phyloP scores from a whole-genome alignment of 2,888 invertebrate species.

The Geophilus truncorum region DNA sequence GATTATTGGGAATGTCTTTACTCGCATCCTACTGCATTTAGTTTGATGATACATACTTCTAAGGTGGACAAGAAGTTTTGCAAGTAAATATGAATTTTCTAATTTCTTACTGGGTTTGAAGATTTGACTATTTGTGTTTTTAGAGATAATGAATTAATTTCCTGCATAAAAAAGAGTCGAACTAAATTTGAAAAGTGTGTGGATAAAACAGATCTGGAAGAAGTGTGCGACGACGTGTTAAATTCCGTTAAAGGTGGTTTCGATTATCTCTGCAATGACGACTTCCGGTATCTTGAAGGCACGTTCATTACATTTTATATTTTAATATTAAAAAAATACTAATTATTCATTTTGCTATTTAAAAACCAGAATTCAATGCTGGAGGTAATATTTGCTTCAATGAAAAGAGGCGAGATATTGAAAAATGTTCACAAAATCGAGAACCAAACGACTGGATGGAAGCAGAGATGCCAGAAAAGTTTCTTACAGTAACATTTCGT shows the following conservation, averaged over 20 bases:
- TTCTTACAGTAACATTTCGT: neutral
- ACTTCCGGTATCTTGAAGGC: neutral
- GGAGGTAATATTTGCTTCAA: neutral
- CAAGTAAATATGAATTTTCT: no score
- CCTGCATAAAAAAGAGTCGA: neutral
- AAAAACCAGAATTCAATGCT: neutral
- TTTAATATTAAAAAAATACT: neutral
- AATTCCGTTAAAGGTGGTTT: neutral
- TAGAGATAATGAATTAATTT: neutral
- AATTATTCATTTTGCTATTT: neutral
- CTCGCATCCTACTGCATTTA: no score
- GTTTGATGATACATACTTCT: no score
- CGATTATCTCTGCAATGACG: neutral
- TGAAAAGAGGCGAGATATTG: neutral
- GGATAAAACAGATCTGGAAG: neutral
- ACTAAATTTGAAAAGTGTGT: neutral
- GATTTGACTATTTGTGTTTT: neutral
- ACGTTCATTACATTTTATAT: neutral
- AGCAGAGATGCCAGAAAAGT: neutral
- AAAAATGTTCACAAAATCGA: neutral
- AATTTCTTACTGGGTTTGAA: neutral
- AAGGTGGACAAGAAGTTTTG: no score
- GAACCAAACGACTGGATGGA: neutral
- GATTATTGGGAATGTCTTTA: no score
- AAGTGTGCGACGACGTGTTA: neutral